Base-by-base conservation (phyloP, 2,113 vertebrate genomes). In the Micronycteris hirsuta region DNA sequence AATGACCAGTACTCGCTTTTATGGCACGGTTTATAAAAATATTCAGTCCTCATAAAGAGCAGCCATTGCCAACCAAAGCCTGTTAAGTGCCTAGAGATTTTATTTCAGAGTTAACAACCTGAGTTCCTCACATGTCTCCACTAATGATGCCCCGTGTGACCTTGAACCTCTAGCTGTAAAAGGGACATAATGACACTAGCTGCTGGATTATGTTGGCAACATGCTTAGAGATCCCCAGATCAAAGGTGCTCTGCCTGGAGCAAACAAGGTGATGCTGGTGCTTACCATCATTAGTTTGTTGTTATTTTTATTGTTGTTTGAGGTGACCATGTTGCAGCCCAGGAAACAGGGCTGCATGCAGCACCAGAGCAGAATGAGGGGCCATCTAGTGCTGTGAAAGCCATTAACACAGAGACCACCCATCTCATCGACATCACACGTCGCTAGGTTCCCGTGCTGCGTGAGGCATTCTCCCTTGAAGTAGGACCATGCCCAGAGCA, bases 121-220 rank as follows among this genome's bases (percentile, higher is more conserved):
- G 70, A 95, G 73, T 71, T 86, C 88, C 36, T 97, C 91, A 61
- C 58, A 78, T 70, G 78, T 68, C 95, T 94, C 82, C 49, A 93
- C 36, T 97, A 96, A 95, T 84, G 83, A 98, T 80, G 86, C 78
- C 95, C 83, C 4, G 0, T 24, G 26, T 96, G 95, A 97, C 95
- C 96, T 88, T 3, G 31, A 92, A 89, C 54, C 93, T 84, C 85
- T 93, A 58, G n/a, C 93, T 93, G 91, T 98, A 97, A 98, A 97
- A 91, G 22, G 22, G 58, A 84, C 89, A 63, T 98, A 97, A 97
- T 97, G 93, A 97, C 93, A 93, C 91, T 81, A 83, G 80, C 96
- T 56, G 24, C 74, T 36, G 47, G 93, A 68, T 92, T 67, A 2
- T 76, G 36, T 86, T 80, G 82, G 88, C 77, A 96, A 41, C 76